Conservation (phyloP, 2,888 invertebrate genomes). For the Pyrrhosoma nymphula region DNA sequence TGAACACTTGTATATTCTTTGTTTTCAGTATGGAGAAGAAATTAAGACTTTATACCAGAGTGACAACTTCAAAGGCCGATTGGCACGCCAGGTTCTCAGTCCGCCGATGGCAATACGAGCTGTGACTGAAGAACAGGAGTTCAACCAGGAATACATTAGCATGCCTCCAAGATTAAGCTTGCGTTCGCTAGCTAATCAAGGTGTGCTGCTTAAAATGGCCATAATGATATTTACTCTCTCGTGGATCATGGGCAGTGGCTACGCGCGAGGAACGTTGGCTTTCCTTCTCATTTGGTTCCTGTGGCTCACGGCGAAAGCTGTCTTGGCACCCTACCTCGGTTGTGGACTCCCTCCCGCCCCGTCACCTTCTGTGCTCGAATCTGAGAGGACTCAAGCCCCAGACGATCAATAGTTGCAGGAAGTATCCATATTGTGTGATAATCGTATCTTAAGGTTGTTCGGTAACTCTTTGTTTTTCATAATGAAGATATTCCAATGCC, state of each 20-base stretch:
- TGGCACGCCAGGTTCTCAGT: slow-evolving; percentile 83
- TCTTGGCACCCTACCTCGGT: slow-evolving; percentile 57
- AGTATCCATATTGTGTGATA: not conserved
- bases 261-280: slow-evolving; percentile 79
- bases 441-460: not conserved
- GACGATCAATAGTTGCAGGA: not conserved
- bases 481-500: not conserved
- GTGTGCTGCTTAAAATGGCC: slow-evolving; percentile 80
- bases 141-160: slow-evolving; percentile 79
- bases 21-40: slow-evolving; percentile 83
- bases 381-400: not conserved
- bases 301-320: slow-evolving; percentile 80
- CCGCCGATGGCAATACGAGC: slow-evolving; percentile 83
- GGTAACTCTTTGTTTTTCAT: not conserved
- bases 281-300: slow-evolving; percentile 79
- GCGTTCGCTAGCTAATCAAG: slow-evolving; percentile 84
- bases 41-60: slow-evolving; percentile 84
- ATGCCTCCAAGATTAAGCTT: slow-evolving; percentile 86
- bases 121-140: slow-evolving; percentile 83
- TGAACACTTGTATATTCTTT: slow-evolving; percentile 69
- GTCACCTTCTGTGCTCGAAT: not conserved
- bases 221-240: slow-evolving; percentile 79
- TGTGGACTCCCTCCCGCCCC: slow-evolving; percentile 33
- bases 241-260: slow-evolving; percentile 80
- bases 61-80: slow-evolving; percentile 82